Evolutionary conservation across 2,888 invertebrate genomes (phyloP), one percentile per base, ranked within the genome.

Genomic region (Nemotelus pantherinus): DNA sequence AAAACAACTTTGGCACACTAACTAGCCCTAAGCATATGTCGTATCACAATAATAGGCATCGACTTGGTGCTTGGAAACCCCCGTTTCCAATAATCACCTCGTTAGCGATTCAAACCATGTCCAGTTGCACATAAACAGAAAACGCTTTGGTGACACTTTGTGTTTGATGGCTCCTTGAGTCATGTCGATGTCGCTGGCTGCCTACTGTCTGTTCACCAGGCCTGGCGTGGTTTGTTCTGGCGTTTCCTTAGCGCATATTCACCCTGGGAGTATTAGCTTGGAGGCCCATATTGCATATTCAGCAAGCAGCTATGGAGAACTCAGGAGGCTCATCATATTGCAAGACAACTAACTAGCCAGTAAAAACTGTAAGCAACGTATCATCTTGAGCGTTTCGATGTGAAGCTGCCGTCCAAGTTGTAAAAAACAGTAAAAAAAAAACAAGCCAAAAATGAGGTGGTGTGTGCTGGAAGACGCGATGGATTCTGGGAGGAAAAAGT

Each of bases 41-140:
- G 70, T 43, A 41, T n/a, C 41, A 10, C 53, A 70, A 50, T 70
- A 70, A 70, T 70, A 55, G 70, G 70, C 70, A 70, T 43, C 39
- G 55, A 70, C 55, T 70, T 55, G 70, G 41, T 2, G 70, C 70
- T 70, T 70, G 39, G 55, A 70, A 41, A 44, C 9, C 70, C 55
- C 47, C 7, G 25, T 10, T 55, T 55, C 70, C 70, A 70, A 70
- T 70, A 53, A 70, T 55, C 70, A 43, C 55, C 70, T 70, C 70
- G 70, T 70, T 70, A 70, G 55, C 39, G 55, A 70, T 70, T 70
- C 70, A 70, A 70, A 70, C 70, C 70, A 70, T 70, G 70, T 70
- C 70, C 70, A 55, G 43, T 55, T 50, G 70, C 70, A 70, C 70
- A 70, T 70, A 70, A 70, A 70, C 70, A 53, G 70, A 70, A 70